A percentile compares a stretch with the other conserved stretches of the same genome.
Evolutionary conservation across 2,888 invertebrate species (phyloP).

Genomic region (Brachypalpus laphriformis): DNA sequence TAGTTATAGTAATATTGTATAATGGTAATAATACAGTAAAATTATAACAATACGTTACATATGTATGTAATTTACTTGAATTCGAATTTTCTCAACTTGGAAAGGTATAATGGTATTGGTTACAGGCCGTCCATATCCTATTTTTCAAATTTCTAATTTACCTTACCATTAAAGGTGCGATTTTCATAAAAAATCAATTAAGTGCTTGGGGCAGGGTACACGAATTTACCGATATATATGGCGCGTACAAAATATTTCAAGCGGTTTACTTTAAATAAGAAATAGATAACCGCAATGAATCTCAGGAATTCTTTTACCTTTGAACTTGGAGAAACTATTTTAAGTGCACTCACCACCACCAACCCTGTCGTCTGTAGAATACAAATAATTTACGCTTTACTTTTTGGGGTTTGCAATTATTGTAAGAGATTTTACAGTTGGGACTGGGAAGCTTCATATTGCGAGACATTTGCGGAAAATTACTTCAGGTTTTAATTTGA

Average conservation of each 20-base stretch:
- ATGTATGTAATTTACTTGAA: too few relatives aligned
- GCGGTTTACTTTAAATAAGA: neutral
- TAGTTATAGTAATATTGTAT: too few relatives aligned
- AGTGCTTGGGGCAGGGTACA: neutral
- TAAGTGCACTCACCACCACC: neutral
- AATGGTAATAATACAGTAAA: too few relatives aligned
- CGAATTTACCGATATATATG: neutral
- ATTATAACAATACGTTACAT: too few relatives aligned
- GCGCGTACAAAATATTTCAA: neutral
- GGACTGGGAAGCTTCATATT: too few relatives aligned
- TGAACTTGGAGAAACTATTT: neutral
- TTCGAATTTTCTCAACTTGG: too few relatives aligned
- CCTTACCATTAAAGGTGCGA: neutral
- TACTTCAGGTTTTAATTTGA: neutral
- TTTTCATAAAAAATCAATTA: neutral
- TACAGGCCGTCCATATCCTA: too few relatives aligned
- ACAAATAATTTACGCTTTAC: neutral
- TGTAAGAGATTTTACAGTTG: too few relatives aligned
- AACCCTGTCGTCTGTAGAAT: too few relatives aligned
- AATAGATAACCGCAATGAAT: neutral
- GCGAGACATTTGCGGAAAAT: too few relatives aligned
- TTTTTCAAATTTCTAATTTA: too few relatives aligned
- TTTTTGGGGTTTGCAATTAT: neutral
- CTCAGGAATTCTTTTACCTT: neutral
- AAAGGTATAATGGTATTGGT: too few relatives aligned